phyloP scores from a whole-genome alignment of 1,140 invertebrate species.

The Propsilocerus akamusi region DNA sequence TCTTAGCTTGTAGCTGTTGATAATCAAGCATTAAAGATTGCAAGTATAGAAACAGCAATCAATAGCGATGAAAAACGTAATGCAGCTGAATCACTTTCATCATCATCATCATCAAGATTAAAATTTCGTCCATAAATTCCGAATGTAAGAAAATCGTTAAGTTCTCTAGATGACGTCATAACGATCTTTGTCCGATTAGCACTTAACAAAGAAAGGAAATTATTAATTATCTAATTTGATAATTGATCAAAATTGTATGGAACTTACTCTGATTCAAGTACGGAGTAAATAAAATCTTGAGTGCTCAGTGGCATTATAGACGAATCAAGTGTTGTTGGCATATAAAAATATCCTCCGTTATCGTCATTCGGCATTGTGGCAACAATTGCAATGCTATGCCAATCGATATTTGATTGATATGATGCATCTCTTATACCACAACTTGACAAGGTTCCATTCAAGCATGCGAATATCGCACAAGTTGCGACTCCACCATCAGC shows the following conservation, averaged over 20 bases:
- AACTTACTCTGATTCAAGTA: neutral
- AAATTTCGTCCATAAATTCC: neutral
- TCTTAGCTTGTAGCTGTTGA: too few relatives aligned
- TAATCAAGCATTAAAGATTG: too few relatives aligned
- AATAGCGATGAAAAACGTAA: too few relatives aligned
- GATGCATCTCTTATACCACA: constrained; percentile 12
- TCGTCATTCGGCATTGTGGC: constrained; percentile 5
- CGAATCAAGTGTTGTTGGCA: neutral
- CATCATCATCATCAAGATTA: neutral
- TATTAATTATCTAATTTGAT: too few relatives aligned
- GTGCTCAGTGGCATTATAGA: neutral
- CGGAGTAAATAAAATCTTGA: neutral
- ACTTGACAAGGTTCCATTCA: constrained; percentile 12
- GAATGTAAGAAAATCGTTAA: neutral
- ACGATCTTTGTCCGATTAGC: neutral
- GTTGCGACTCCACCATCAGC: constrained; percentile 18
- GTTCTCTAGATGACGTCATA: neutral
- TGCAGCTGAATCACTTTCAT: too few relatives aligned
- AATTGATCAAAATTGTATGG: too few relatives aligned
- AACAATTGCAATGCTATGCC: constrained; percentile 11
- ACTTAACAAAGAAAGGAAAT: too few relatives aligned
- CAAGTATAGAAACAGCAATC: too few relatives aligned
- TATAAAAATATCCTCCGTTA: neutral
- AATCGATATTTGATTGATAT: constrained; percentile 9
- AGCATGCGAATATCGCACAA: constrained; percentile 25